Base-by-base conservation (phyloP, 2,888 invertebrate species). In the Sturmia bella region DNA sequence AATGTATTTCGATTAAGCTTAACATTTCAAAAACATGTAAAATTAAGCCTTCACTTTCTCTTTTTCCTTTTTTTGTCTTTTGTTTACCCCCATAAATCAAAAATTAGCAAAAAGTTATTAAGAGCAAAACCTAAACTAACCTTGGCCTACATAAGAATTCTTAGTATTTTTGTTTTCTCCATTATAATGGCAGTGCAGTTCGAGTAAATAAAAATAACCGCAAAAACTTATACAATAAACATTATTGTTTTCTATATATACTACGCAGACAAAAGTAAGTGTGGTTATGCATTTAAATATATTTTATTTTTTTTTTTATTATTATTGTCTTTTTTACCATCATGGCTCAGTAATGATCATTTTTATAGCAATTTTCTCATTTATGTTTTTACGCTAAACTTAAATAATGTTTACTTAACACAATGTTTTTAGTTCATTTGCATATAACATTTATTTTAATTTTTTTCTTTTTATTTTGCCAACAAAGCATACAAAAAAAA, bases 391-490 rank as follows among this genome's bases (percentile, higher is more conserved):
- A 68, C 66, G 72, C 76, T 81, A 63, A 45, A 81, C 63, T 77
- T 56, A 63, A 48, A 61, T 43, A 48, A 32, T 66, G 45, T 81
- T 81, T 64, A 50, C 32, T 74, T 77, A 74, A 52, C 37, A 57
- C 69, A 72, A 73, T 74, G 63, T 81, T 82, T 77, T 73, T 57
- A 61, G 57, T 69, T 64, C 77, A 77, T 77, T 82, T 77, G 52
- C 73, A 77, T 82, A 69, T 43, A 77, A 74, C 56, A 64, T 39
- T 54, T 9, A 54, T 21, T 27, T 45, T 52, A 73, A 24, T 21
- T n/a, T 32, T 37, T 0, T 27, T 66, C 19, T 45, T 54, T n/a
- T 41, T 41, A 7, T 32, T 50, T 32, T 21, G 37, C 9, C 17
- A 21, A 27, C n/a, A 57, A 68, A 45, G 32, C 15, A 5, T 15